Base-by-base conservation (phyloP, 2,888 invertebrate genomes). In the Caenorhabditis sp. region DNA sequence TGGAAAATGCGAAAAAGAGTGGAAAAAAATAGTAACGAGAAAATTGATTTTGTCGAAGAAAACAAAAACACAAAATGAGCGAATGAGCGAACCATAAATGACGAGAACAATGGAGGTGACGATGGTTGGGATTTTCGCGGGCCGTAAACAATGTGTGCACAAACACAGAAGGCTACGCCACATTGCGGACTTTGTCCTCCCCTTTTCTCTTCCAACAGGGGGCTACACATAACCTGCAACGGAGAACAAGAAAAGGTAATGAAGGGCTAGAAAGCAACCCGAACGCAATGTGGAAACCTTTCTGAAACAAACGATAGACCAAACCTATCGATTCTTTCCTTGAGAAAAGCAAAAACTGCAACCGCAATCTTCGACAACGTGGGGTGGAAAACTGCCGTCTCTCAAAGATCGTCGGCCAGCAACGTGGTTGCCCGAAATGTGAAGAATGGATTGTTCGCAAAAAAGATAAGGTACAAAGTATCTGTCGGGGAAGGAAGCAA, bases 401-500 rank as follows among this genome's bases (percentile, higher is more conserved):
- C 79, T 79, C 70, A 70, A 70, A 70, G 79, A 79, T 79, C 79
- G 70, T 51, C 69, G 64, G 79, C 51, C 70, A 79, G 79, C 79
- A 79, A 79, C 79, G 79, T 79, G 79, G 79, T 79, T 79, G 69
- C 69, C 68, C 68, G 54, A 61, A 54, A 70, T 56, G 47, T 19
- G 79, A 47, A 59, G 49, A 70, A 59, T 73, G 73, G 72, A 66
- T 80, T 73, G 73, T 80, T 80, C 80, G 73, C 66, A 58, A 64
- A 76, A 58, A 82, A 56, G 74, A 75, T 75, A 81, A 75, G 75
- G 76, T 76, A 75, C 81, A 82, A 76, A 76, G 81, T 76, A 35
- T 75, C 44, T 72, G 64, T 38, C 73, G 59, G 31, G 49, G 72
- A 44, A 47, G 24, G 12, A 22, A 26, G 38, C 19, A 28, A 35